phyloP scores from a whole-genome alignment of 2,113 vertebrate genomes.

The Jaculus jaculus region DNA sequence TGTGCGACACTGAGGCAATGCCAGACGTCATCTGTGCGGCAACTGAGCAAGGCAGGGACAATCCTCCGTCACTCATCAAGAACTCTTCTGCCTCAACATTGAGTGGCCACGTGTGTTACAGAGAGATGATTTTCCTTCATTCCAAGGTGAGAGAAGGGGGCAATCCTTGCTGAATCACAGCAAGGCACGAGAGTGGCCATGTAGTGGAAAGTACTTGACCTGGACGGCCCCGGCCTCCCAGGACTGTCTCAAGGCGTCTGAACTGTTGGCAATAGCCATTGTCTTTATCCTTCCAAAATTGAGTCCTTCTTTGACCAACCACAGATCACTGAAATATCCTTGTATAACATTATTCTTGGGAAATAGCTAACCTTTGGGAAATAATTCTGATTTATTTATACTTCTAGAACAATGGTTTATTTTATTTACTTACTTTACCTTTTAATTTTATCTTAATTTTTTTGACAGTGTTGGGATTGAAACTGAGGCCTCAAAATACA shows the following conservation, averaged over 20 bases:
- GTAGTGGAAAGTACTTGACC: too few relatives aligned
- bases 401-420: not conserved
- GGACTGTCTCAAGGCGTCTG: rapidly evolving
- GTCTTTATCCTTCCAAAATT: not conserved
- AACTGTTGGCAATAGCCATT: not conserved
- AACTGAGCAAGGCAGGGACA: too few relatives aligned
- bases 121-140: not conserved
- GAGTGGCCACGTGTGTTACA: not conserved
- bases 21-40: not conserved
- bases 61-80: not conserved
- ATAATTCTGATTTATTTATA: not conserved
- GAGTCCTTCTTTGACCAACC: not conserved
- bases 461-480: not conserved
- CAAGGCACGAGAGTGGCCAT: not conserved
- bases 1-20: too few relatives aligned
- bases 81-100: not conserved
- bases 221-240: rapidly evolving
- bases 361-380: not conserved
- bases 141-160: not conserved
- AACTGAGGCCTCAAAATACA: too few relatives aligned
- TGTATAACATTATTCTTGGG: not conserved
- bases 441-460: not conserved
- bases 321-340: not conserved
- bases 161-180: not conserved
- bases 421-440: not conserved